Conservation (phyloP, 2,888 invertebrate genomes). For the Galerucella nymphaeae region DNA sequence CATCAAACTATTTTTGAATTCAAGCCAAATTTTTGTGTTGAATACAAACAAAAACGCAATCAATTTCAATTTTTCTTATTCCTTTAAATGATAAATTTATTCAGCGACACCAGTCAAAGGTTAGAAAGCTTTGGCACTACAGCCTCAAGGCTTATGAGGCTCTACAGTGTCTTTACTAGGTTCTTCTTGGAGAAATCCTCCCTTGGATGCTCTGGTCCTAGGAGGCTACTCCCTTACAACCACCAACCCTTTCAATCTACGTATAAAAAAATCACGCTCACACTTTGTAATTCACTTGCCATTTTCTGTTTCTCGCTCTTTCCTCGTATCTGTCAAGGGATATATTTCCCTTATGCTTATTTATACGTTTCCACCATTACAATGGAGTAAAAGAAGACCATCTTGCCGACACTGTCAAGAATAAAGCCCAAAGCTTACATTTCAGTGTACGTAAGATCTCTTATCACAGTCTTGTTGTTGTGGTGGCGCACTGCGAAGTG, state of each 20-base stretch:
- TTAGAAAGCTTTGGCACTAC: no score
- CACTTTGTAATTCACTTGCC: background rate
- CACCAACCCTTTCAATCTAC: background rate
- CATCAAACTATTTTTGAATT: background rate
- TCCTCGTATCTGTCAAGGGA: background rate
- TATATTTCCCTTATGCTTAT: background rate
- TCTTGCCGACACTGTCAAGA: conserved; percentile 13
- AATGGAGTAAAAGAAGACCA: conserved; percentile 16
- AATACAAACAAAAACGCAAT: background rate
- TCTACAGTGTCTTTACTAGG: no score
- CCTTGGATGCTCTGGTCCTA: no score
- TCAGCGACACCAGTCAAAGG: no score
- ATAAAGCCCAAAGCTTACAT: conserved; percentile 29
- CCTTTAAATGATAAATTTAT: no score
- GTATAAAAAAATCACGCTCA: background rate
- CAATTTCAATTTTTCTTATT: no score
- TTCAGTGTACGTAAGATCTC: conserved; percentile 28
- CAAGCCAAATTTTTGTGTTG: background rate
- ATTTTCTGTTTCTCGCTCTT: background rate
- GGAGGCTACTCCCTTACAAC: no score
- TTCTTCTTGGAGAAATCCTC: no score
- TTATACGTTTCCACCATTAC: background rate
- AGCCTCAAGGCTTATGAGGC: no score
- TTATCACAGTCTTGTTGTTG: conserved; percentile 28
- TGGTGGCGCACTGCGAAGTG: conserved; percentile 30